Percentiles rank a stretch among this genome's conserved stretches.
phyloP scores from a whole-genome alignment of 2,113 vertebrate species.

The Lonchura striata region DNA sequence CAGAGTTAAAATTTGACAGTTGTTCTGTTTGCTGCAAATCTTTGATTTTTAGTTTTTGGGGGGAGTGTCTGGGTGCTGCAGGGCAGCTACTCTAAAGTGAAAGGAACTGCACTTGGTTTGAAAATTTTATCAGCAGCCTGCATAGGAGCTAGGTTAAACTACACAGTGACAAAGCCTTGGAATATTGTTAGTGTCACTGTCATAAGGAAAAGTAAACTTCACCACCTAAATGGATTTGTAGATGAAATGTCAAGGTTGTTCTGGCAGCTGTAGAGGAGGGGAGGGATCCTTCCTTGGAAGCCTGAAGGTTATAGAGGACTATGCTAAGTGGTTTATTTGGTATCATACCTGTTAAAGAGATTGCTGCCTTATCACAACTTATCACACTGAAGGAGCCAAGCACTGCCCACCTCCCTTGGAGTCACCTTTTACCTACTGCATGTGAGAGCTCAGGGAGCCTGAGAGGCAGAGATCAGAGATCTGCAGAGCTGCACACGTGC shows the following conservation, averaged over 20 bases:
- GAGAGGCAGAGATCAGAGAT: neutral
- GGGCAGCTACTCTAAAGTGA: neutral
- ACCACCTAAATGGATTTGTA: neutral
- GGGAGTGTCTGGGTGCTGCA: neutral
- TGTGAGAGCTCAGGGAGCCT: neutral
- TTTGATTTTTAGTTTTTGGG: neutral
- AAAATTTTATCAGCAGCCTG: neutral
- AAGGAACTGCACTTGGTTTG: neutral
- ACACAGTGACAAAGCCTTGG: neutral
- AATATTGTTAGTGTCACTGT: neutral
- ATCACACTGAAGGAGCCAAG: neutral
- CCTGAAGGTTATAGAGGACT: neutral
- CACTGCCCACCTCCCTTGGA: neutral
- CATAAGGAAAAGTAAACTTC: neutral
- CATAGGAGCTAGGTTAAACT: neutral
- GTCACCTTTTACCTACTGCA: neutral
- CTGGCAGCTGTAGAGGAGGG: neutral
- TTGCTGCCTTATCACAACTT: neutral
- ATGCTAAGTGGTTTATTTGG: neutral
- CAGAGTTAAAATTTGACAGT: neutral
- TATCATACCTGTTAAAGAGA: neutral
- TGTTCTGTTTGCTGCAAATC: neutral
- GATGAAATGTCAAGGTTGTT: conserved; percentile 19
- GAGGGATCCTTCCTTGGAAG: neutral
- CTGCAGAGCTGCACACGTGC: neutral